A percentile compares a stretch with the other conserved stretches of the same genome.
These are phyloP conservation scores for Dasyprocta punctata DNA, from an alignment of 2,113 vertebrate species.

Conservation along the genomic window DNA sequence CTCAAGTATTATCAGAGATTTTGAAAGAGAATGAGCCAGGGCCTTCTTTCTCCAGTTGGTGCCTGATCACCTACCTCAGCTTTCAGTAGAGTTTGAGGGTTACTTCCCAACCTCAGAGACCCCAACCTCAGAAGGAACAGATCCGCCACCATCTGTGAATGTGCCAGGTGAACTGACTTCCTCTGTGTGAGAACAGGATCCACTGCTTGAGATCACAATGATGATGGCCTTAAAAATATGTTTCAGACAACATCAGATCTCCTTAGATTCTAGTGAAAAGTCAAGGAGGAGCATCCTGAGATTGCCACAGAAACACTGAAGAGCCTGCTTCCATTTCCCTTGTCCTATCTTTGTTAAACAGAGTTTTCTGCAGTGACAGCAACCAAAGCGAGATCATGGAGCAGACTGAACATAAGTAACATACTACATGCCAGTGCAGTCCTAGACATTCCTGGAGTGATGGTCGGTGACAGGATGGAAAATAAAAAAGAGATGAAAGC, in stretches of 20 bases:
- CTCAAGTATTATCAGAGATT: neutral
- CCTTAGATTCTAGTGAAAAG: neutral
- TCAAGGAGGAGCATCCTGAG: neutral
- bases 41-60: neutral
- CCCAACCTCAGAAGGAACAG: neutral
- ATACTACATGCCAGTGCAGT: neutral
- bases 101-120: neutral
- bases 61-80: neutral
- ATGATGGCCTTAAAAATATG: neutral
- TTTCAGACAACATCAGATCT: neutral
- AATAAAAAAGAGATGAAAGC: too few species aligned
- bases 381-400: neutral
- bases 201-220: neutral
- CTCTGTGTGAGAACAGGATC: neutral
- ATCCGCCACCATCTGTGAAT: neutral
- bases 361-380: neutral
- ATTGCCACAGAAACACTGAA: neutral
- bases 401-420: neutral
- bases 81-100: neutral
- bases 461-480: too few species aligned
- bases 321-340: neutral
- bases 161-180: neutral
- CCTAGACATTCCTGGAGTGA: too few species aligned
- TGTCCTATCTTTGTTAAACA: neutral
- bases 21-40: neutral